Conservation (phyloP, 2,888 invertebrate genomes). For the Leucophenga montana region DNA sequence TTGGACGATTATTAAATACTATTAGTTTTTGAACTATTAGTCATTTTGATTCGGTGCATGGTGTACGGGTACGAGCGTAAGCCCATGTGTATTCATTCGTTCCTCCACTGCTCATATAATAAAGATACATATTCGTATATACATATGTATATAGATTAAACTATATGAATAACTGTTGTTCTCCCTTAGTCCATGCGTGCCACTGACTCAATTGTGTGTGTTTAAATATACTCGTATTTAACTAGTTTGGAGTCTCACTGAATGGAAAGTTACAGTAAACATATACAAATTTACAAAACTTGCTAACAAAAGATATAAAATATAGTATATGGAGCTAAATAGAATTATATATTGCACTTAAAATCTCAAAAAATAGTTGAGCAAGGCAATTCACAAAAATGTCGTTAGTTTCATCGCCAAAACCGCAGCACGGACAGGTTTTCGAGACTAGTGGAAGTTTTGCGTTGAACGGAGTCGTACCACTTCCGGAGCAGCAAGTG, state of each 20-base stretch:
- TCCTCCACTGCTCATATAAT: not conserved
- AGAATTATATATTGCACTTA: too few relatives aligned
- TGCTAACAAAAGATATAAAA: too few relatives aligned
- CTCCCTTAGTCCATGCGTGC: not conserved
- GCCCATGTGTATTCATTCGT: too few relatives aligned
- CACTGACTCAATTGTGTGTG: not conserved
- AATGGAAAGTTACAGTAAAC: not conserved
- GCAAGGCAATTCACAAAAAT: conserved; percentile 5
- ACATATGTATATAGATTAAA: conserved; percentile 14
- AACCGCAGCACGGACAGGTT: conserved; percentile 16
- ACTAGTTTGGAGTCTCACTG: not conserved
- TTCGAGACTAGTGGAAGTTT: conserved; percentile 3
- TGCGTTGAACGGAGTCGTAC: conserved; percentile 11
- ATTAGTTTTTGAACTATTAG: too few relatives aligned
- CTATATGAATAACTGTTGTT: not conserved
- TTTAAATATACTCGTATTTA: too few relatives aligned
- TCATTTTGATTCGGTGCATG: too few relatives aligned
- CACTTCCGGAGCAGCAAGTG: conserved; percentile 18
- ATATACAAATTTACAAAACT: too few relatives aligned
- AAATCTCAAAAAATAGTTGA: too few relatives aligned
- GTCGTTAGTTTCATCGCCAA: conserved; percentile 15
- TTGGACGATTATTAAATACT: not conserved
- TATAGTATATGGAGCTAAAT: not conserved
- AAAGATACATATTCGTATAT: conserved; percentile 23
- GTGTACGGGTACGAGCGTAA: too few relatives aligned